Percentiles rank a stretch among this genome's conserved stretches.
Conservation (phyloP, 2,888 invertebrate species). For the Polymixis flavicincta region DNA sequence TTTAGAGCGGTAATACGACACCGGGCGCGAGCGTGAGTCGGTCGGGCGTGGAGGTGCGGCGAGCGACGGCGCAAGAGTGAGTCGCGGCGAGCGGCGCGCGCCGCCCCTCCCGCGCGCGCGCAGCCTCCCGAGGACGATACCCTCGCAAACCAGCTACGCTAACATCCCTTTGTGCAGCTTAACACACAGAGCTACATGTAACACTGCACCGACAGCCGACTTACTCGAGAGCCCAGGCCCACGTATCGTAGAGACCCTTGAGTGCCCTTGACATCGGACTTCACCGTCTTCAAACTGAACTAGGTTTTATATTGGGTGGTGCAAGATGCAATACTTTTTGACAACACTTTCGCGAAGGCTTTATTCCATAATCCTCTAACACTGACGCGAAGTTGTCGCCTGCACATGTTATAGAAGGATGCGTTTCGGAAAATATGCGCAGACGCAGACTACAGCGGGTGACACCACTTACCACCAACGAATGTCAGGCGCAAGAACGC, state of each 20-base stretch:
- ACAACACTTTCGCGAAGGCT: conserved; percentile 10
- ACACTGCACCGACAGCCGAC: conserved; percentile 49
- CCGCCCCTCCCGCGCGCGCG: conserved; percentile 61
- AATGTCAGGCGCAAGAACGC: conserved; percentile 3
- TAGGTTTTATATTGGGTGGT: conserved; percentile 13
- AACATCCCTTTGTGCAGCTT: conserved; percentile 70
- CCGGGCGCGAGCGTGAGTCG: conserved; percentile 87
- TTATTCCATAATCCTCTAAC: conserved; percentile 23
- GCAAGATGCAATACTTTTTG: conserved; percentile 29
- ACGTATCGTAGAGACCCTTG: conserved; percentile 47
- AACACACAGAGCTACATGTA: conserved; percentile 59
- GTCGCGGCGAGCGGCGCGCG: conserved; percentile 53
- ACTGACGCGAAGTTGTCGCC: conserved; percentile 8
- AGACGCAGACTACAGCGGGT: background rate
- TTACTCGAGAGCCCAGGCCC: conserved; percentile 47
- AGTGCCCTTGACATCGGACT: conserved; percentile 33
- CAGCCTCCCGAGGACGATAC: conserved; percentile 85
- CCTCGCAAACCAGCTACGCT: conserved; percentile 73
- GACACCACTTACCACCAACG: background rate
- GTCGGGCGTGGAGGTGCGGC: conserved; percentile 82
- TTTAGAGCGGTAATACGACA: conserved; percentile 90
- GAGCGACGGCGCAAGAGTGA: conserved; percentile 86
- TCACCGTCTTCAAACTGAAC: conserved; percentile 13
- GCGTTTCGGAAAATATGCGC: conserved; percentile 12
- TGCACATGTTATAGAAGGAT: conserved; percentile 20